These are phyloP conservation scores for Sebastes schlegelii DNA, from an alignment of 2,113 vertebrate genomes.

Conservation along the genomic window DNA sequence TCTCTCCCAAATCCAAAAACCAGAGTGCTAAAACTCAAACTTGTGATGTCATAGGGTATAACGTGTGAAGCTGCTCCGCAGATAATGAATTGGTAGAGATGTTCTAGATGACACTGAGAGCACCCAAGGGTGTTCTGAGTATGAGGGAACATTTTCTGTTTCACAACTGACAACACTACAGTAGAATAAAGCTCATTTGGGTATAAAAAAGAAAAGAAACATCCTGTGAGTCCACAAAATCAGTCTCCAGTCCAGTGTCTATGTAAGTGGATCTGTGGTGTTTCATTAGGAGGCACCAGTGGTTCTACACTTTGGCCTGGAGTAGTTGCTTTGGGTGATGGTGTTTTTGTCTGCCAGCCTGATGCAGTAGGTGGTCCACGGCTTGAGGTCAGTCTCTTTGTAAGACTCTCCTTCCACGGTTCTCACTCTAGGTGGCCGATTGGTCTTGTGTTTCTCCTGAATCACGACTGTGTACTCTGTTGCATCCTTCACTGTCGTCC, in stretches of 20 bases:
- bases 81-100: too few species aligned
- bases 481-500: slow-evolving; percentile 66
- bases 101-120: too few species aligned
- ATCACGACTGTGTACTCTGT: slow-evolving; percentile 69
- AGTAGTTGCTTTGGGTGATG: slow-evolving; percentile 63
- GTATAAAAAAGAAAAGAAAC: too few species aligned
- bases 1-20: too few species aligned
- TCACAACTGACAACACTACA: too few species aligned
- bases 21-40: too few species aligned
- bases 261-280: neutral
- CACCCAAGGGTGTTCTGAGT: too few species aligned
- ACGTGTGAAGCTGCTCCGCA: too few species aligned
- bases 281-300: slow-evolving; percentile 57
- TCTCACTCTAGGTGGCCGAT: slow-evolving; percentile 1
- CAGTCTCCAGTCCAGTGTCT: slow-evolving; percentile 39
- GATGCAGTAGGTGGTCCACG: slow-evolving; percentile 75
- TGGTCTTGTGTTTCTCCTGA: slow-evolving; percentile 37
- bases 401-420: slow-evolving; percentile 46
- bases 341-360: slow-evolving; percentile 68
- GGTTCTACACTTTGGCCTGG: slow-evolving; percentile 59
- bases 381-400: slow-evolving; percentile 65
- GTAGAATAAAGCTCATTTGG: too few species aligned
- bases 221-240: too few species aligned
- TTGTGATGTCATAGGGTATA: too few species aligned
- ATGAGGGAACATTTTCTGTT: too few species aligned